Percentiles rank a stretch among this genome's conserved stretches.
Conservation (phyloP, 2,113 vertebrate genomes). For the Uria aalge region DNA sequence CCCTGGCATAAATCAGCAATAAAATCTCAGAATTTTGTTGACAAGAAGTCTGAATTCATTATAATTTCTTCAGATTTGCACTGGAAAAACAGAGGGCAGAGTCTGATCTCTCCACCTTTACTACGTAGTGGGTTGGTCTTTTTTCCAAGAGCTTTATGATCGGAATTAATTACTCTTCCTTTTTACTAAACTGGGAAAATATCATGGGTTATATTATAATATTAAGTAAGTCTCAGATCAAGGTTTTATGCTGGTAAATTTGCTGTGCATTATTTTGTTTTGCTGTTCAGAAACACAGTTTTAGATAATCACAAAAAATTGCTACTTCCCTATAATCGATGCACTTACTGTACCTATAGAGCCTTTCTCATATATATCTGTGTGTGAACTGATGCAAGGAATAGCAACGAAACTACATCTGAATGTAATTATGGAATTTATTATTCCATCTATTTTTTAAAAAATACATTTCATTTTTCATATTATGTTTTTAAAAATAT, state of each 20-base stretch:
- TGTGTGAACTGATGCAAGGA: not conserved
- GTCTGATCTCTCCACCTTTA: not conserved
- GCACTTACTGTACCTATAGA: rapidly evolving
- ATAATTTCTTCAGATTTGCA: not conserved
- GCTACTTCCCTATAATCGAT: not conserved
- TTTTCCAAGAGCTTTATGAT: not conserved
- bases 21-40: not conserved
- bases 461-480: not conserved
- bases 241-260: not conserved
- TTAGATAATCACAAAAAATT: not conserved
- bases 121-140: not conserved
- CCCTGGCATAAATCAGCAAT: not conserved
- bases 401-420: not conserved
- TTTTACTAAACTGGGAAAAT: not conserved
- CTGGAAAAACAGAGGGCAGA: not conserved
- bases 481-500: not conserved
- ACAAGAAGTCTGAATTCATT: not conserved
- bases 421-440: not conserved
- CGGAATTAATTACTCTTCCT: not conserved
- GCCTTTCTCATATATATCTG: not conserved
- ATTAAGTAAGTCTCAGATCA: not conserved
- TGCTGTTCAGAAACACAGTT: not conserved
- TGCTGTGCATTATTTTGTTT: not conserved
- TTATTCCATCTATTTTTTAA: not conserved
- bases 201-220: not conserved